Evolutionary conservation across 2,797 vertebrate genomes (phyloP).

Genomic region (Myotis myotis): DNA sequence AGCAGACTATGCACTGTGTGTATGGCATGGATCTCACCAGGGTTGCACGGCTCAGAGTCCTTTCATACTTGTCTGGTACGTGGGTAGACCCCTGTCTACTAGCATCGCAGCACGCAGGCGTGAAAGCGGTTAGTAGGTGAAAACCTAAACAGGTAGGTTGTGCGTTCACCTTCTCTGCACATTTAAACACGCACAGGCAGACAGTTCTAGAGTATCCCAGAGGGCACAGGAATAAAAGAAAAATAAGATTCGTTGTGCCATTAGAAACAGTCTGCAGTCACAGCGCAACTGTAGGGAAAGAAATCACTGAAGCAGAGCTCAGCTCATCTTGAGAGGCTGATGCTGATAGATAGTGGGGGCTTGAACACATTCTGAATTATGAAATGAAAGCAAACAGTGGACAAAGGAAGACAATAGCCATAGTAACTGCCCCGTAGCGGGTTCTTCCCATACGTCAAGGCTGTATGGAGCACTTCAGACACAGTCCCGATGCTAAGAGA

Average conservation of each 20-base stretch:
- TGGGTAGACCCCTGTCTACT: background rate
- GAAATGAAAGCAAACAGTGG: conserved; percentile 50
- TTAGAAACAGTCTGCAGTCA: conserved; percentile 33
- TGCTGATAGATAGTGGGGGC: background rate
- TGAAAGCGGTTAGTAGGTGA: background rate
- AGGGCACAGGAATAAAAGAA: background rate
- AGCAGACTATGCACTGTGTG: background rate
- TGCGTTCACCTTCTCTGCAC: background rate
- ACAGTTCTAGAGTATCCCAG: background rate
- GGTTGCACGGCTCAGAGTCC: background rate
- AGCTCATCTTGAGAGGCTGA: conserved; percentile 36
- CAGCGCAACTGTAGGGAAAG: background rate
- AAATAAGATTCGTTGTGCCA: background rate
- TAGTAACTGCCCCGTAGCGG: background rate
- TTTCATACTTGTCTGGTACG: background rate
- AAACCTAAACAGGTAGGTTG: background rate
- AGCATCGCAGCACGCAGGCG: background rate
- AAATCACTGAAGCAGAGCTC: conserved; percentile 16
- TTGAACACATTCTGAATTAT: conserved; percentile 41
- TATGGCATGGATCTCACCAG: background rate
- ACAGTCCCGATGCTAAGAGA: background rate
- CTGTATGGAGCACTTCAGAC: background rate
- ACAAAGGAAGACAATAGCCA: background rate
- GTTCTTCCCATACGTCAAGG: background rate
- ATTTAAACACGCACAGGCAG: conserved; percentile 19